Conservation (phyloP, 2,113 vertebrate species). For the Panthera uncia region DNA sequence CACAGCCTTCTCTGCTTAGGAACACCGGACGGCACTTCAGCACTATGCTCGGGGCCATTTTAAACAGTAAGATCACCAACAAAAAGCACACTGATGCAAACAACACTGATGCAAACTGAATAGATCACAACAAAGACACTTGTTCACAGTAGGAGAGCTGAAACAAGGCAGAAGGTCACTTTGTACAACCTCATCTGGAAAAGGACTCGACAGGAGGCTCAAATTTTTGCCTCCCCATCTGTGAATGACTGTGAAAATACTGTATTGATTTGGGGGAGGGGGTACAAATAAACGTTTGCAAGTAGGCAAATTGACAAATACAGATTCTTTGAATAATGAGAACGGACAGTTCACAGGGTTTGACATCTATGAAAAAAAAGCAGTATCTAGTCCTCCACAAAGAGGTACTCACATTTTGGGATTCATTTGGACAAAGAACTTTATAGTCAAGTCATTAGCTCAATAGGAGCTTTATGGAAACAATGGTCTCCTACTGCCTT, state of each 20-base stretch:
- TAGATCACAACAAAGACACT: background rate
- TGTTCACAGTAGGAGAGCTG: background rate
- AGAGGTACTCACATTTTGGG: background rate
- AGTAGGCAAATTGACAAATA: background rate
- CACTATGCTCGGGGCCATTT: background rate
- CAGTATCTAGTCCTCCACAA: background rate
- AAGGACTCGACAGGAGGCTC: background rate
- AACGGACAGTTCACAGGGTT: background rate
- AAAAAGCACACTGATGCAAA: background rate
- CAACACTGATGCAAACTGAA: background rate
- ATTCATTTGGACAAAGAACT: background rate
- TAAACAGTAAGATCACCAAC: background rate
- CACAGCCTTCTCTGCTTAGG: background rate
- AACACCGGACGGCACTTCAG: background rate
- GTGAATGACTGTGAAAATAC: background rate
- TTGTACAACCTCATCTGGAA: background rate
- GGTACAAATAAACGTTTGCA: background rate
- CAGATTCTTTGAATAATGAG: background rate
- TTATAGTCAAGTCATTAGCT: background rate
- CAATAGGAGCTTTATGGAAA: background rate
- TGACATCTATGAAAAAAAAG: background rate
- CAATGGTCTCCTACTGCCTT: background rate
- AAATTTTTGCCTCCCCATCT: background rate
- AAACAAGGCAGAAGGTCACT: background rate
- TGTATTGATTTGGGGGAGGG: background rate